phyloP scores from a whole-genome alignment of 2,888 invertebrate genomes.

The Trileptium ribeirensis region DNA sequence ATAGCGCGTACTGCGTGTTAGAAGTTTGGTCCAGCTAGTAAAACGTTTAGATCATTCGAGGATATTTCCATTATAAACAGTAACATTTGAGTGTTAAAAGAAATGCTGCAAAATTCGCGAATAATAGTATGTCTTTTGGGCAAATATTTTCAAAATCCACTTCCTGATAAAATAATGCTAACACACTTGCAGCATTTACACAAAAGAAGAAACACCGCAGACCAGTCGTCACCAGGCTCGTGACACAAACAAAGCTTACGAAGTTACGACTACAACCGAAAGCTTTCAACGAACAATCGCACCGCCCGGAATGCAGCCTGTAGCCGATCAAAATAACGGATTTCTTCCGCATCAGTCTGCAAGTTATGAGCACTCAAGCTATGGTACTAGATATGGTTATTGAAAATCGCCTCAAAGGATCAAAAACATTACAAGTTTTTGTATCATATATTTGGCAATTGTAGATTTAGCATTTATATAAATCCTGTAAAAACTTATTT shows the following conservation, averaged over 20 bases:
- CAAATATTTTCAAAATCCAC: too few relatives aligned
- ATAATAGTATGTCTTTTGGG: too few relatives aligned
- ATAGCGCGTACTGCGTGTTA: too few relatives aligned
- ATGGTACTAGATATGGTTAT: neutral
- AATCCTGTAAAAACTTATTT: too few relatives aligned
- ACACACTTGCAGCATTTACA: slow-evolving; percentile 45
- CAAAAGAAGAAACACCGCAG: slow-evolving; percentile 44
- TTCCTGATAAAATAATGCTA: neutral
- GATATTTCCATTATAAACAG: too few relatives aligned
- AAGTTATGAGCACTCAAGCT: neutral
- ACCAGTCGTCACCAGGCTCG: slow-evolving; percentile 37
- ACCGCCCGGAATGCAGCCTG: slow-evolving; percentile 35
- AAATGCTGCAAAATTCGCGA: too few relatives aligned
- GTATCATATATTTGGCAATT: too few relatives aligned
- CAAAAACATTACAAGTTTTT: too few relatives aligned
- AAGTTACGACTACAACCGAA: slow-evolving; percentile 50
- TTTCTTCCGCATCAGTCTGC: neutral
- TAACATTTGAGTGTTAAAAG: too few relatives aligned
- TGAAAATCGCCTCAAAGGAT: neutral
- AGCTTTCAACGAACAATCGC: slow-evolving; percentile 49
- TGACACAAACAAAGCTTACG: slow-evolving; percentile 42
- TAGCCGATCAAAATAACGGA: neutral
- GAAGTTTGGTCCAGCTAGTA: too few relatives aligned
- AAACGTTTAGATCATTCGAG: too few relatives aligned
- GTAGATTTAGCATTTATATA: too few relatives aligned